Evolutionary conservation across 2,888 invertebrate species (phyloP), one percentile per base, ranked within the genome.

Genomic region (Hyles lineata): DNA sequence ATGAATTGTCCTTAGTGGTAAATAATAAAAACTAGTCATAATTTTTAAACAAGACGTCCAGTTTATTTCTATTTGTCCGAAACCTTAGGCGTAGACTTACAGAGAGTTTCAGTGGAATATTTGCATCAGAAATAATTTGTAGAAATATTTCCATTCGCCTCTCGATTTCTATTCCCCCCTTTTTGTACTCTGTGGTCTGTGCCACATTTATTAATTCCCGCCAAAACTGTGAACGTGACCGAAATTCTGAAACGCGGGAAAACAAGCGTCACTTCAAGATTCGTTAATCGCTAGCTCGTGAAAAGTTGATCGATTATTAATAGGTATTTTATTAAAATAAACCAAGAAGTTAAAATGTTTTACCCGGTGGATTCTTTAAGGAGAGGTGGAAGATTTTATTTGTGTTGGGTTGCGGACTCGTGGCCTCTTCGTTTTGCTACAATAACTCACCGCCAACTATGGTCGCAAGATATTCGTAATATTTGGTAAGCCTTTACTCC

Each of bases 321-420:
- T n/a, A n/a, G n/a, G n/a, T n/a, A 60, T 43, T 25, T 55, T 32
- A 43, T 58, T 71, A 32, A 5, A 29, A 72, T 61, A 11, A 55
- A 23, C 5, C n/a, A 9, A 32, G 2, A 15, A 6, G 8, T 8
- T 61, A 87, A 79, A 80, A 93, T 94, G 94, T 94, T 94, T 90
- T 94, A 90, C 80, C 92, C 92, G 0, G 89, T 83, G 3, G 89
- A 90, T 59, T 90, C 90, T 1, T 82, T 94, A 67, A 90, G 86
- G 79, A 85, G 87, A 76, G 94, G 94, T 17, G 94, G 94, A 29
- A 88, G 89, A 77, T 94, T 94, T 85, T 90, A 94, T 81, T 82
- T 92, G 72, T 92, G 92, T 77, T 94, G 94, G 94, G 87, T 94
- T 9, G 94, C 93, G 35, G 94, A 94, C 81, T 92, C 93, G 23